Evolutionary conservation across 2,797 vertebrate genomes (phyloP).

Genomic region (Sibirionetta formosa): DNA sequence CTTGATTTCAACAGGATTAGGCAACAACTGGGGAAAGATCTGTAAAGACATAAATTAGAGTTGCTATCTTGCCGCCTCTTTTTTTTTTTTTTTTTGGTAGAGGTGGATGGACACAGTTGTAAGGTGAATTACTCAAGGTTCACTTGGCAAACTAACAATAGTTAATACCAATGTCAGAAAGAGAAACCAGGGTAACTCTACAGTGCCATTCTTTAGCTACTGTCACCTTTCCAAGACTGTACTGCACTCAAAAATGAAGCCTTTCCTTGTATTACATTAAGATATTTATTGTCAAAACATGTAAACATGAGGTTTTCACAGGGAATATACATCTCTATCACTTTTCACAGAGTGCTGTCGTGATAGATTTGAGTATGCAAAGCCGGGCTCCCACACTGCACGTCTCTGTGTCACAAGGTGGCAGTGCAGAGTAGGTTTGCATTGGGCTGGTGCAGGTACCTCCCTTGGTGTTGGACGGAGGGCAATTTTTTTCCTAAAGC

Average conservation of each 20-base stretch:
- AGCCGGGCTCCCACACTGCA: neutral
- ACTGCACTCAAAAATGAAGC: fast-evolving
- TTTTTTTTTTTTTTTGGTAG: neutral
- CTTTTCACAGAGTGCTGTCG: fast-evolving
- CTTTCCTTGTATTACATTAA: neutral
- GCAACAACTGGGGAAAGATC: neutral
- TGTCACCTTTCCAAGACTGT: neutral
- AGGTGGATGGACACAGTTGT: neutral
- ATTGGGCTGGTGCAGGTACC: neutral
- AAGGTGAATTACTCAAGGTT: neutral
- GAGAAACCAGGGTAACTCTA: neutral
- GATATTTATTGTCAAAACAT: neutral
- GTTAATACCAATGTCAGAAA: neutral
- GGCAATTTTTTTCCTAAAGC: neutral
- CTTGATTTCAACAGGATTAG: fast-evolving
- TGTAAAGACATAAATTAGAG: neutral
- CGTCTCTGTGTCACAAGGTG: neutral
- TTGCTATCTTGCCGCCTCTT: neutral
- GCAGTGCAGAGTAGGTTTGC: neutral
- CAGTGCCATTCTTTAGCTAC: neutral
- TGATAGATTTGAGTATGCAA: fast-evolving
- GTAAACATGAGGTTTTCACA: fast-evolving
- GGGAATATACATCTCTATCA: fast-evolving
- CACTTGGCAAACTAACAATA: neutral
- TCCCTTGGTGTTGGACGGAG: fast-evolving